phyloP scores from a whole-genome alignment of 2,797 vertebrate genomes.

The Aplochiton taeniatus region DNA sequence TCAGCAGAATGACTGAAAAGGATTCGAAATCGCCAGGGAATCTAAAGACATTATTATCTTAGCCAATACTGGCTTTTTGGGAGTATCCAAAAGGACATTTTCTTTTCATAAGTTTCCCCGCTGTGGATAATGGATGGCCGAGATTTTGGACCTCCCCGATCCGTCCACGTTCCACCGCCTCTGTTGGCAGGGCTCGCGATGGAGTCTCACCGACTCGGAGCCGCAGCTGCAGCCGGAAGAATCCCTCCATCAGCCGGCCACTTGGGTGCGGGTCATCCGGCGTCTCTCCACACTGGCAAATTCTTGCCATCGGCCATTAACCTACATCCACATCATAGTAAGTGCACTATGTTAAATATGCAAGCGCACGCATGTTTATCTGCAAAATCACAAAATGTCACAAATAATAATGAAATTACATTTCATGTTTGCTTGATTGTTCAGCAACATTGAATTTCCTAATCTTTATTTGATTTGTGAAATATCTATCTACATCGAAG shows the following conservation, averaged over 20 bases:
- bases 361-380: neutral
- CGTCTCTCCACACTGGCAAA: constrained; percentile 87
- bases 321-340: constrained; percentile 91
- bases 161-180: constrained; percentile 90
- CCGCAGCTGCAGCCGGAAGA: constrained; percentile 85
- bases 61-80: constrained; percentile 70
- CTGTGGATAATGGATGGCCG: constrained; percentile 96
- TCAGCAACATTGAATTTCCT: constrained; percentile 37
- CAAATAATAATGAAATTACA: constrained; percentile 36
- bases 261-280: constrained; percentile 83
- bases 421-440: constrained; percentile 21
- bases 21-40: constrained; percentile 71
- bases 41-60: constrained; percentile 72
- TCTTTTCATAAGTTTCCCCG: constrained; percentile 69
- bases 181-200: constrained; percentile 89
- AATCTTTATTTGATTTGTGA: constrained; percentile 28
- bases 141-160: constrained; percentile 93
- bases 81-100: constrained; percentile 71
- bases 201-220: constrained; percentile 89
- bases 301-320: constrained; percentile 89
- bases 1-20: constrained; percentile 78
- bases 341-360: constrained; percentile 60
- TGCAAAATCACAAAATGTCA: constrained; percentile 29
- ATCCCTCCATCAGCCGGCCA: constrained; percentile 84
- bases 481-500: constrained; percentile 29